Conservation (phyloP, 1,140 invertebrate genomes). For the Eupeodes corollae region DNA sequence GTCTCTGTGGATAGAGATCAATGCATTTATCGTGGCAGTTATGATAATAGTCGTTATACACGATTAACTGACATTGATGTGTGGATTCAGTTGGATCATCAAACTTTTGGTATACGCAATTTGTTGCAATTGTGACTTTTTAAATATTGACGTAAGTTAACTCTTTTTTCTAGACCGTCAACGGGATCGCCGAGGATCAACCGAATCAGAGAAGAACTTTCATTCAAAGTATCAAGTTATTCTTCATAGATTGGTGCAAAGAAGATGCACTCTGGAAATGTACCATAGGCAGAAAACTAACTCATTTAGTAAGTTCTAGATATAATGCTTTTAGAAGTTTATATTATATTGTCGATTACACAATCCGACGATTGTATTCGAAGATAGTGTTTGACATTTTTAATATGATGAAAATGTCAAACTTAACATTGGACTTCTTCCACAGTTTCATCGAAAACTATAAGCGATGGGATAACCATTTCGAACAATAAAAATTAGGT, state of each 20-base stretch:
- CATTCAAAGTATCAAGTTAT: constrained; percentile 73
- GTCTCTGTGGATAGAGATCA: constrained; percentile 50
- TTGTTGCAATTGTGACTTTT: not conserved
- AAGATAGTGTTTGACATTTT: too few relatives aligned
- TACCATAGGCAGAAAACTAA: constrained; percentile 73
- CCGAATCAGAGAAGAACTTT: constrained; percentile 77
- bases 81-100: constrained; percentile 50
- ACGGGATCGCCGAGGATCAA: constrained; percentile 54
- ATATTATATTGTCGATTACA: not conserved
- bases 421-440: too few relatives aligned
- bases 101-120: constrained; percentile 21
- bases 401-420: too few relatives aligned
- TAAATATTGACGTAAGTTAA: not conserved
- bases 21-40: constrained; percentile 60
- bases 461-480: too few relatives aligned
- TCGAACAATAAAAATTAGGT: too few relatives aligned
- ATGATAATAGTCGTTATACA: constrained; percentile 59
- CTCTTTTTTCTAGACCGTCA: constrained; percentile 20
- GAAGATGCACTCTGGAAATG: constrained; percentile 84
- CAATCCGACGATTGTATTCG: not conserved
- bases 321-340: not conserved
- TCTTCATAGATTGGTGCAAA: constrained; percentile 79
- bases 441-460: too few relatives aligned
- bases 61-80: constrained; percentile 63
- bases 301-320: constrained; percentile 61